These are phyloP conservation scores for Lampropteryx suffumata DNA, from an alignment of 2,888 invertebrate species.

Conservation along the genomic window DNA sequence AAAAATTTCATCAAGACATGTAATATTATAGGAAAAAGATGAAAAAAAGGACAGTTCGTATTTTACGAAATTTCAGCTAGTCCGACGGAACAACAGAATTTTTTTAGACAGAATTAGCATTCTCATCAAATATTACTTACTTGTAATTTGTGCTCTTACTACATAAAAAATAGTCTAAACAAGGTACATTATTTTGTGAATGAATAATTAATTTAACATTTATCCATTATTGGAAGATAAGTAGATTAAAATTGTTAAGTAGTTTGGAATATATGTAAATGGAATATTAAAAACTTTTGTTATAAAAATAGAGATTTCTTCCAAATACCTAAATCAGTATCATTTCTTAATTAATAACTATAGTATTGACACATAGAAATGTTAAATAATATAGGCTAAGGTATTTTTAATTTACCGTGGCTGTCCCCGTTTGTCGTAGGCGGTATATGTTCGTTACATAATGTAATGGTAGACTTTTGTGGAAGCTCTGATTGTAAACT, in stretches of 20 bases:
- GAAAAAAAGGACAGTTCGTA: too few species aligned
- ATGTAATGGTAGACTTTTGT: slow-evolving; percentile 42
- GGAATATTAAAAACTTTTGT: slow-evolving; percentile 7
- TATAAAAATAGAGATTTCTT: slow-evolving; percentile 19
- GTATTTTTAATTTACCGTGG: slow-evolving; percentile 62
- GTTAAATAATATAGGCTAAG: slow-evolving; percentile 32
- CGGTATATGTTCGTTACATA: slow-evolving; percentile 32
- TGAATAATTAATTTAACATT: slow-evolving; percentile 2
- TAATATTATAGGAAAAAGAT: too few species aligned
- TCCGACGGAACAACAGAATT: too few species aligned
- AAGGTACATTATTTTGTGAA: not conserved
- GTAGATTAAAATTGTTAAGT: slow-evolving; percentile 4
- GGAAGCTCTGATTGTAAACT: slow-evolving; percentile 42
- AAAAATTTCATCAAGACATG: too few species aligned
- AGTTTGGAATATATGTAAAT: slow-evolving; percentile 4
- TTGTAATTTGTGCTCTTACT: too few species aligned
- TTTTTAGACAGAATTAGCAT: too few species aligned
- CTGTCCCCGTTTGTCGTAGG: slow-evolving; percentile 45
- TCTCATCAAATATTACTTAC: too few species aligned
- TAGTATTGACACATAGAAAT: not conserved
- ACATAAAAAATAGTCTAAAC: too few species aligned
- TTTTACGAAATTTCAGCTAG: too few species aligned
- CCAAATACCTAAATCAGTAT: slow-evolving; percentile 12
- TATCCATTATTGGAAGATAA: slow-evolving; percentile 11
- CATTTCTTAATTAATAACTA: slow-evolving; percentile 10